These are phyloP conservation scores for Porites lutea DNA, from an alignment of 64 coral and sea anemone genomes.

Conservation along the genomic window DNA sequence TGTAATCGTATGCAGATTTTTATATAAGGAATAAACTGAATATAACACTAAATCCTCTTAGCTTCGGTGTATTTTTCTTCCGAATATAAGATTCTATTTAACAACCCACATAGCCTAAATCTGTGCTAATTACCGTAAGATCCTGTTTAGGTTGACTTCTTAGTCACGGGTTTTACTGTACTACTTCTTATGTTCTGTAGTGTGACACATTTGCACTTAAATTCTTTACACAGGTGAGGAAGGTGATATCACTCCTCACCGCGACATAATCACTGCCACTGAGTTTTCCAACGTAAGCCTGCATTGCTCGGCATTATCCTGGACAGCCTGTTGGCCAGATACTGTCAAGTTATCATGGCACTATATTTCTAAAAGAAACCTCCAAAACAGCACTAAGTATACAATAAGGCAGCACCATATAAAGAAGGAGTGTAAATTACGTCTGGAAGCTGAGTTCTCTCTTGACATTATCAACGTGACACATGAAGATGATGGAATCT, in stretches of 20 bases:
- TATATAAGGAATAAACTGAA: no score
- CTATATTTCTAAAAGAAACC: background rate
- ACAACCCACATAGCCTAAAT: no score
- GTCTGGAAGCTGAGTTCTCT: background rate
- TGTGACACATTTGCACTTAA: no score
- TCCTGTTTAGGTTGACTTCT: no score
- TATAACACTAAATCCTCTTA: no score
- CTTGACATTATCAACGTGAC: background rate
- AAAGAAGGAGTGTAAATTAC: background rate
- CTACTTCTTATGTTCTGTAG: no score
- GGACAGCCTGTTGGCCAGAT: background rate
- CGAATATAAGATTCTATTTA: no score
- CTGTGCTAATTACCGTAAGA: no score
- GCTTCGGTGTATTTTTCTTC: no score
- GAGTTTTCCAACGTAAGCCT: background rate
- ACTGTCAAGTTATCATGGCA: background rate
- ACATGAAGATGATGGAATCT: background rate
- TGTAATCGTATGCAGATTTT: no score
- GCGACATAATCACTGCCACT: background rate
- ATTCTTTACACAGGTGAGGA: background rate
- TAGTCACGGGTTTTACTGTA: no score
- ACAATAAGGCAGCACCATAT: background rate
- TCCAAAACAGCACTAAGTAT: constrained; percentile 15
- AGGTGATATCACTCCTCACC: background rate
- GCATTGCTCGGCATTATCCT: background rate